Conservation (phyloP, 2,113 vertebrate species). For the Furnarius figulus region DNA sequence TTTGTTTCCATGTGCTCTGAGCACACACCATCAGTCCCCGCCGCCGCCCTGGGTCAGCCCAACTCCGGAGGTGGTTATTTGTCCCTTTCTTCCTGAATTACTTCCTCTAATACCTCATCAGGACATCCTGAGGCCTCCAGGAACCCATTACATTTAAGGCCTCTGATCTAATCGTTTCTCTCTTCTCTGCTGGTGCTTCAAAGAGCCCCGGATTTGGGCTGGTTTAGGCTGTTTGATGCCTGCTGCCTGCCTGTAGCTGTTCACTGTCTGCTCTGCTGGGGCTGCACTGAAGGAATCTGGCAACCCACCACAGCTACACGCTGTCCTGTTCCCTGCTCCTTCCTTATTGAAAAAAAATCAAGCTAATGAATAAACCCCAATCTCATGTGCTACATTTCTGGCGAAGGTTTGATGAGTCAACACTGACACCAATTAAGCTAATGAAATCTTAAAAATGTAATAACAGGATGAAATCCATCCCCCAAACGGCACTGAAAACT, state of each 20-base stretch:
- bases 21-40: conserved; percentile 11
- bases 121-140: conserved; percentile 83
- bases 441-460: not conserved
- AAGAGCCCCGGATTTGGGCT: conserved; percentile 61
- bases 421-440: not conserved
- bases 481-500: not conserved
- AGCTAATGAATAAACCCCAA: not conserved
- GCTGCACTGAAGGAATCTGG: conserved; percentile 9
- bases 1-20: not conserved
- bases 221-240: conserved; percentile 69
- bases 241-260: conserved; percentile 73
- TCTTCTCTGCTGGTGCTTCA: conserved; percentile 56
- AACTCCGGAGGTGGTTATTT: conserved; percentile 76
- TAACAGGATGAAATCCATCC: not conserved
- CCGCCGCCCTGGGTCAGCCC: conserved; percentile 25
- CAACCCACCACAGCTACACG: conserved; percentile 5
- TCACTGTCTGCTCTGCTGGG: conserved; percentile 62
- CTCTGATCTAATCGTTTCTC: conserved; percentile 73
- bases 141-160: conserved; percentile 64
- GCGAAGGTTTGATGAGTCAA: not conserved
- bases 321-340: not conserved
- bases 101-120: conserved; percentile 87
- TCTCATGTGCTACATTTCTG: not conserved
- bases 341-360: not conserved
- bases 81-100: conserved; percentile 83